A percentile compares a stretch with the other conserved stretches of the same genome.
Evolutionary conservation across 2,888 invertebrate genomes (phyloP).

Genomic region (Imbricaverruca yamaguchii): DNA sequence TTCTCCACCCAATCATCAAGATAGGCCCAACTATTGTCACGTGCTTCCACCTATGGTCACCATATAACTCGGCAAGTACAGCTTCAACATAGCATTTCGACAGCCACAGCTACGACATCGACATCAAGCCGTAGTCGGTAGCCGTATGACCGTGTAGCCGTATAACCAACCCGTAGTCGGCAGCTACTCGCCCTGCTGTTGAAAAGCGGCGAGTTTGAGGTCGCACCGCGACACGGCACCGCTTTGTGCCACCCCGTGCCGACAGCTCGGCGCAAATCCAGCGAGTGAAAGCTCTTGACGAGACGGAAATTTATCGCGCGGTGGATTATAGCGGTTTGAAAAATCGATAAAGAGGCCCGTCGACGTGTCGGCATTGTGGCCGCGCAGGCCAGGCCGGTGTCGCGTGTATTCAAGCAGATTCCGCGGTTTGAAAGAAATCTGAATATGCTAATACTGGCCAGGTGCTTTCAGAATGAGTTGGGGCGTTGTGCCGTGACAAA

Average conservation of each 20-base stretch:
- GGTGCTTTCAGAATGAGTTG: background rate
- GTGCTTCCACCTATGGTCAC: too few species aligned
- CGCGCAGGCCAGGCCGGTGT: background rate
- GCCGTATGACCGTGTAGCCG: too few species aligned
- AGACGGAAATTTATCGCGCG: background rate
- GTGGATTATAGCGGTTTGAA: background rate
- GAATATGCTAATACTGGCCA: slow-evolving; percentile 5
- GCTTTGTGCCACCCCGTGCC: background rate
- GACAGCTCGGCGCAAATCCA: background rate
- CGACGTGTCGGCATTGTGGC: background rate
- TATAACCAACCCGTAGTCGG: too few species aligned
- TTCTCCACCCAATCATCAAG: too few species aligned
- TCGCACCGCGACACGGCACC: too few species aligned
- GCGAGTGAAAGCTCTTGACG: background rate
- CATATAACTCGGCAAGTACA: too few species aligned
- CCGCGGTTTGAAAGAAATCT: background rate
- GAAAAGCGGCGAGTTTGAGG: too few species aligned
- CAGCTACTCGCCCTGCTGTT: too few species aligned
- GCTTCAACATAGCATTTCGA: too few species aligned
- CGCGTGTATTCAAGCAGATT: background rate
- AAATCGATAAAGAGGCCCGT: slow-evolving; percentile 9
- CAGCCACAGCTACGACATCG: too few species aligned
- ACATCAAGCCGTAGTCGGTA: too few species aligned
- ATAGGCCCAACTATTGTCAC: too few species aligned
- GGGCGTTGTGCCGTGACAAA: background rate